Evolutionary conservation across 2,113 vertebrate genomes (phyloP).

Genomic region (Xenus cinereus): DNA sequence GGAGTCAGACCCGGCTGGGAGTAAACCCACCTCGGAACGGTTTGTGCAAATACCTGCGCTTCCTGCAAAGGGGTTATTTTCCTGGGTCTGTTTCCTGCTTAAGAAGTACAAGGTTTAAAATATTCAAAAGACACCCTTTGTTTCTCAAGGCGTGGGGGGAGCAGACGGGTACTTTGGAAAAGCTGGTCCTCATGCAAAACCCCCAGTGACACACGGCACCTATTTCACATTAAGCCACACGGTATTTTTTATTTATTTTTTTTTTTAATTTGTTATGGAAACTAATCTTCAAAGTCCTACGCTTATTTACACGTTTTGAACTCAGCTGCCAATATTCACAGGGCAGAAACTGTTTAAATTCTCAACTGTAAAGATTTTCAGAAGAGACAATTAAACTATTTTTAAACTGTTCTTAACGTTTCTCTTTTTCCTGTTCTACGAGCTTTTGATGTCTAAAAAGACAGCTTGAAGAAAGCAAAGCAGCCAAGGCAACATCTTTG

Average conservation of each 20-base stretch:
- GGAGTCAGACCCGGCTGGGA: background rate
- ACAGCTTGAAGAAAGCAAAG: background rate
- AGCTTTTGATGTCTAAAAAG: constrained; percentile 5
- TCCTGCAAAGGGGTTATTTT: background rate
- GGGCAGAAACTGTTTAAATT: background rate
- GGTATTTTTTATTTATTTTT: background rate
- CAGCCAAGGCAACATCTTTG: background rate
- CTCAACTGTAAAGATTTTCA: background rate
- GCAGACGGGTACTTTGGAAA: background rate
- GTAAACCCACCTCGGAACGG: background rate
- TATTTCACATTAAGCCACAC: background rate
- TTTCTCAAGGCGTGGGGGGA: background rate
- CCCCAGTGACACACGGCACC: background rate
- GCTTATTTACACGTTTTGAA: background rate
- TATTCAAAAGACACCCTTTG: background rate
- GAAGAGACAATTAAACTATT: constrained; percentile 17
- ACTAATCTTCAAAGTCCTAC: background rate
- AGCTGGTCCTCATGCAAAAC: background rate
- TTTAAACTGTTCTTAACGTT: constrained; percentile 5
- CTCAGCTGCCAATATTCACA: constrained; percentile 26
- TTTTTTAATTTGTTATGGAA: constrained; percentile 11
- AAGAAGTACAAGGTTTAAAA: background rate
- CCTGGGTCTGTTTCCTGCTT: background rate
- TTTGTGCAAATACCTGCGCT: background rate
- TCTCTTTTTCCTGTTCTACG: background rate